Evolutionary conservation across 2,888 invertebrate genomes (phyloP), one percentile per base, ranked within the genome.

Genomic region (Pammene fasciana): DNA sequence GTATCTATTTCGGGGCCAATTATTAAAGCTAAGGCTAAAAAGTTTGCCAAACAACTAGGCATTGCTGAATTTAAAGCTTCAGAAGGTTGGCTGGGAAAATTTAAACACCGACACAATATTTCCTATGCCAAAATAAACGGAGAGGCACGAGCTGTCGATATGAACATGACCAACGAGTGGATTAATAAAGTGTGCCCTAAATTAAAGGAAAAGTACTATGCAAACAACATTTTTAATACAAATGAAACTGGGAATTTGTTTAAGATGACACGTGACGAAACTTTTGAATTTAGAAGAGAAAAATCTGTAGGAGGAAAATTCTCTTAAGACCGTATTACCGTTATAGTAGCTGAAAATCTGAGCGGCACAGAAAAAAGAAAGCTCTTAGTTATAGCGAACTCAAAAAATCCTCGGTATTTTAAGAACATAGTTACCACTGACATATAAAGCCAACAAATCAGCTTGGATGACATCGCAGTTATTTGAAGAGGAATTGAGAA

Each of bases 281-380:
- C 78, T 43, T 64, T 78, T n/a, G 72, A 71, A 65, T 79, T 78
- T 52, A 79, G 78, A 77, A 76, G 76, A 36, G 80, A 83, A 71
- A 78, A 78, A 64, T 81, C 78, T 72, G 65, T 54, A 6, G 78
- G 78, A 45, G 82, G 79, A 60, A 81, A 82, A 66, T 66, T 75
- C 6, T 76, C 75, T 18, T 79, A 82, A 68, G 75, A 76, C 38
- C 72, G 81, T 67, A 65, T 84, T 61, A 84, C 81, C 7, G 75
- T 82, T 54, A 72, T 83, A 54, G 75, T 83, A 52, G 76, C 77
- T 71, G 75, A 77, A 7, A 83, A 82, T 73, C 79, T 79, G 75
- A 73, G 68, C 73, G 84, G 81, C 55, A 75, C 77, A 71, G 72
- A 74, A 73, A 78, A 76, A 76, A 56, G 72, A 18, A 75, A 65